Evolutionary conservation across 2,113 vertebrate genomes (phyloP).

Genomic region (Oncorhynchus mykiss): DNA sequence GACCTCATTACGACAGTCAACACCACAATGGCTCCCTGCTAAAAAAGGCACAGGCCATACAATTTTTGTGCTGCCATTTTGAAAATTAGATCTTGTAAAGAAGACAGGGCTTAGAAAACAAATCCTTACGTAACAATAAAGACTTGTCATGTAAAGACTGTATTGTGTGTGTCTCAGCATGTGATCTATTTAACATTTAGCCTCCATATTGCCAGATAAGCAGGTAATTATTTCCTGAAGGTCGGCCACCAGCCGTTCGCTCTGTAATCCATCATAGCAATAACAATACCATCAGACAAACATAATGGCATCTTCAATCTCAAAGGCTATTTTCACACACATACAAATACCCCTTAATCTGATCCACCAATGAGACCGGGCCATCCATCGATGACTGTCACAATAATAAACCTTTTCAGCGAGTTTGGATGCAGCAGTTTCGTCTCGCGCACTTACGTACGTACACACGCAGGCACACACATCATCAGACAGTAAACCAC

Average conservation of each 20-base stretch:
- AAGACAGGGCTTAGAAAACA: neutral
- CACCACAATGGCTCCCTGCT: slow-evolving; percentile 7
- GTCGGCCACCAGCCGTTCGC: slow-evolving; percentile 29
- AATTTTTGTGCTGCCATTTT: slow-evolving; percentile 11
- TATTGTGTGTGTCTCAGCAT: neutral
- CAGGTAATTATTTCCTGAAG: slow-evolving; percentile 36
- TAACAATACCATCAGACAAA: slow-evolving; percentile 29
- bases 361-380: too few relatives aligned
- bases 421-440: neutral
- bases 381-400: too few relatives aligned
- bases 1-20: slow-evolving; percentile 23
- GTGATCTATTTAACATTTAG: slow-evolving; percentile 22
- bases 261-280: slow-evolving; percentile 52
- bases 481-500: neutral
- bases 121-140: neutral
- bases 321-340: slow-evolving; percentile 27
- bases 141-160: slow-evolving; percentile 36
- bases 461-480: neutral
- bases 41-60: slow-evolving; percentile 1
- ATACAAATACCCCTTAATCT: too few relatives aligned
- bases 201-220: slow-evolving; percentile 41
- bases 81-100: too few relatives aligned
- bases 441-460: neutral
- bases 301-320: slow-evolving; percentile 31
- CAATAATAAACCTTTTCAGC: too few relatives aligned